phyloP scores from a whole-genome alignment of 2,797 vertebrate genomes.

The Anguilla megastoma region DNA sequence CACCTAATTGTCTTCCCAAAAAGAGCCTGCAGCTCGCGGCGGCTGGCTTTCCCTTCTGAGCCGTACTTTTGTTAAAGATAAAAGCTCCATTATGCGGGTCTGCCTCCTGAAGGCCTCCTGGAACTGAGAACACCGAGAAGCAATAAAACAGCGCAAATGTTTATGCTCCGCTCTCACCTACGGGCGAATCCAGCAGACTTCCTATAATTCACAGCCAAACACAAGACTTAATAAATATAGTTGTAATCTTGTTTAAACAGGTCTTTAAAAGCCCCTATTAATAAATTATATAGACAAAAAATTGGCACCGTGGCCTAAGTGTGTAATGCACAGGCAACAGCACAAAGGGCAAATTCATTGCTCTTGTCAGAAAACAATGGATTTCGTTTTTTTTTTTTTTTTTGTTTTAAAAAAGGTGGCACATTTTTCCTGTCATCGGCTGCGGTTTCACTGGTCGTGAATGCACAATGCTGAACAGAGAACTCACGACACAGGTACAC shows the following conservation, averaged over 20 bases:
- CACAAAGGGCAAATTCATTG: constrained; percentile 16
- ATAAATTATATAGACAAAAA: constrained; percentile 35
- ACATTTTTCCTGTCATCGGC: constrained; percentile 11
- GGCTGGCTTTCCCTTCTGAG: constrained; percentile 77
- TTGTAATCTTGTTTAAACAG: constrained; percentile 79
- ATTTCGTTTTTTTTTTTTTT: not conserved
- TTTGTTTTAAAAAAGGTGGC: not conserved
- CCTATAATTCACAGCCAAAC: constrained; percentile 79
- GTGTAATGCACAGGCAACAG: not conserved
- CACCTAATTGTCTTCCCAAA: constrained; percentile 76
- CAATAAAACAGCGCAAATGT: constrained; percentile 84
- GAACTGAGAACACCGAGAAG: constrained; percentile 82
- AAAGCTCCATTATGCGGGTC: constrained; percentile 78
- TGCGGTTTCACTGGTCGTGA: not conserved
- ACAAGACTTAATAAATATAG: constrained; percentile 81
- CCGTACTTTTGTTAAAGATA: constrained; percentile 78
- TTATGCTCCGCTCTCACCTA: constrained; percentile 81
- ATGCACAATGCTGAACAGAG: not conserved
- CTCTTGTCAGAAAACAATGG: constrained; percentile 21
- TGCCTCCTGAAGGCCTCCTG: constrained; percentile 80
- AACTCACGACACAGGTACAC: not conserved
- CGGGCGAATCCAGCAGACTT: constrained; percentile 80
- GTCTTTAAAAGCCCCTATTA: constrained; percentile 72
- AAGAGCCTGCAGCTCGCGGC: constrained; percentile 82
- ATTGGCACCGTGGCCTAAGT: constrained; percentile 14